A percentile compares a stretch with the other conserved stretches of the same genome.
These are phyloP conservation scores for Xenopus petersii DNA, from an alignment of 2,797 vertebrate species.

Conservation along the genomic window DNA sequence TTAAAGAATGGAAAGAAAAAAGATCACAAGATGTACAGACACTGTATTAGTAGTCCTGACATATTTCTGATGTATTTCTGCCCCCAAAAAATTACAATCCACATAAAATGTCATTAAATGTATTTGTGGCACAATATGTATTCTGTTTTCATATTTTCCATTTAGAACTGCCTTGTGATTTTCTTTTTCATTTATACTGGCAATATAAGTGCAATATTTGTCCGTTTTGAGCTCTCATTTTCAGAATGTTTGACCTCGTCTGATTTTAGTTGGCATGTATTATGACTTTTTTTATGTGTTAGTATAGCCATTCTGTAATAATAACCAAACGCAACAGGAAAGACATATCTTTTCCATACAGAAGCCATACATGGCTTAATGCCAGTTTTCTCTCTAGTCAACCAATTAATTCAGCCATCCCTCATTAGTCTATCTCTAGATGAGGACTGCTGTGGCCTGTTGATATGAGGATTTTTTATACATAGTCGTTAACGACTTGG, in stretches of 20 bases:
- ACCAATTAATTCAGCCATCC: conserved; percentile 38
- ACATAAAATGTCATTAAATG: no score
- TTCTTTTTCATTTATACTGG: no score
- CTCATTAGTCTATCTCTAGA: conserved; percentile 37
- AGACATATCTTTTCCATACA: conserved; percentile 34
- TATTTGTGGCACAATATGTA: no score
- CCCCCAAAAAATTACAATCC: no score
- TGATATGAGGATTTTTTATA: conserved; percentile 40
- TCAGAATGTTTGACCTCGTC: conserved; percentile 7
- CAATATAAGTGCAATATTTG: no score
- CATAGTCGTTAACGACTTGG: conserved; percentile 41
- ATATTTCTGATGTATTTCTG: no score
- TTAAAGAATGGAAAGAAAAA: no score
- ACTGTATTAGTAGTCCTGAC: no score
- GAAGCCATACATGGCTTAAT: conserved; percentile 19
- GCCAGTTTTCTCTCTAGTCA: conserved; percentile 39
- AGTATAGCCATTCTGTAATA: conserved; percentile 21
- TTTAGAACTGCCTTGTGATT: no score
- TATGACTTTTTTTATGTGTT: not conserved
- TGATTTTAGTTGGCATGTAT: conserved; percentile 3
- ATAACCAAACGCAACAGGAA: conserved; percentile 37
- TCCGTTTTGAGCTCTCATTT: no score
- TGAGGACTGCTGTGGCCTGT: conserved; percentile 32
- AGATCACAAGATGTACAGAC: no score
- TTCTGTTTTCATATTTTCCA: no score